Percentiles rank a stretch among this genome's conserved stretches.
Evolutionary conservation across 2,888 invertebrate genomes (phyloP).

Genomic region (Sphaerophoria rueppellii): DNA sequence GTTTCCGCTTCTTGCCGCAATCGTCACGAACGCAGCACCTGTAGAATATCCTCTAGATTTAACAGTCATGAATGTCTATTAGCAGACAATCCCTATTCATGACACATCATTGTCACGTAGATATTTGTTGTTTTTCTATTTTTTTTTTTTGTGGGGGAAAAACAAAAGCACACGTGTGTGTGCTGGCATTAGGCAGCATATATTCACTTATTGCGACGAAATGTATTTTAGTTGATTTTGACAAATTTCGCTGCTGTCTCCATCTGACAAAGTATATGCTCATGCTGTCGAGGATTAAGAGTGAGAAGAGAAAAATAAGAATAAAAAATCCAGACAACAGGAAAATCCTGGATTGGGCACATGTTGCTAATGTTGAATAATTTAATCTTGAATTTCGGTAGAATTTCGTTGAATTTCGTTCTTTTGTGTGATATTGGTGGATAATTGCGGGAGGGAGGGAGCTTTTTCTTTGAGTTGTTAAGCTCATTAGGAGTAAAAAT

Average conservation of each 20-base stretch:
- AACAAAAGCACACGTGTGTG: slow-evolving; percentile 41
- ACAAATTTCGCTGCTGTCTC: slow-evolving; percentile 28
- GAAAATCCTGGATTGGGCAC: neutral
- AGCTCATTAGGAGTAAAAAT: too few relatives aligned
- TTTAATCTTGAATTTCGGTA: neutral
- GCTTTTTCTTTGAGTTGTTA: too few relatives aligned
- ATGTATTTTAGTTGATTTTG: slow-evolving; percentile 56
- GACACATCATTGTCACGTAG: slow-evolving; percentile 45
- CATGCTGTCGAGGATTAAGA: neutral
- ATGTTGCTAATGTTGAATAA: neutral
- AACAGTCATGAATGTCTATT: slow-evolving; percentile 48
- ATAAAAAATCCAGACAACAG: neutral
- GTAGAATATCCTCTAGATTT: slow-evolving; percentile 27
- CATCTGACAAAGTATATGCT: neutral
- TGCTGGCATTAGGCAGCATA: neutral
- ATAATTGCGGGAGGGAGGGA: too few relatives aligned
- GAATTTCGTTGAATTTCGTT: too few relatives aligned
- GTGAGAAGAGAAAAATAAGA: neutral
- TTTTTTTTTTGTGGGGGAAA: neutral
- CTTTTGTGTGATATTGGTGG: too few relatives aligned
- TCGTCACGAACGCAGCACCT: slow-evolving; percentile 39
- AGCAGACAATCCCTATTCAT: slow-evolving; percentile 62
- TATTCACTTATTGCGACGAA: slow-evolving; percentile 29
- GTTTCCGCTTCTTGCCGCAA: slow-evolving; percentile 16
- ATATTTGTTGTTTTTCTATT: neutral